Conservation (phyloP, 2,113 vertebrate species). For the Heterotilapia buettikoferi region DNA sequence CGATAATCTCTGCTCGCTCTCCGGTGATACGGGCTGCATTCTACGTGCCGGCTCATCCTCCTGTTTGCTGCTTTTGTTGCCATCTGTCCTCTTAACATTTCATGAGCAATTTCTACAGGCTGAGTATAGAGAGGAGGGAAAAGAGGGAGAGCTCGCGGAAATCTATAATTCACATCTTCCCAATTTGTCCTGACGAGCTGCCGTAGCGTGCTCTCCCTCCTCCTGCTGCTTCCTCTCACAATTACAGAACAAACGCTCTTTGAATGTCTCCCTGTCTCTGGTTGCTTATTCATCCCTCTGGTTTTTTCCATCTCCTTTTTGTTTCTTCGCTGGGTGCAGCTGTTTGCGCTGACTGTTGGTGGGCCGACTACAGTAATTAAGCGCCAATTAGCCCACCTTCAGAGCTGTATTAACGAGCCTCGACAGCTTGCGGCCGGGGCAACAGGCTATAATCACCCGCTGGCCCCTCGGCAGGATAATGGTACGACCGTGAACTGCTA, state of each 20-base stretch:
- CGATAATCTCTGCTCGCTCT: neutral
- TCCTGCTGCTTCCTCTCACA: constrained; percentile 36
- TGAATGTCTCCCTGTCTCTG: constrained; percentile 20
- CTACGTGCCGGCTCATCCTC: neutral
- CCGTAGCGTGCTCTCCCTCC: constrained; percentile 27
- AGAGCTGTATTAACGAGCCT: constrained; percentile 56
- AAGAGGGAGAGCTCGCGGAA: neutral
- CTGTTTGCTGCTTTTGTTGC: constrained; percentile 15
- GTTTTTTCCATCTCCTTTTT: neutral
- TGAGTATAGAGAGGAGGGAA: neutral
- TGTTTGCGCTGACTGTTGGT: constrained; percentile 57
- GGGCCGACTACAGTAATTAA: constrained; percentile 67
- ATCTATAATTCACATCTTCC: constrained; percentile 57
- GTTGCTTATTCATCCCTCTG: constrained; percentile 20
- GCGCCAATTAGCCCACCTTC: constrained; percentile 69
- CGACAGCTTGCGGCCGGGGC: constrained; percentile 26
- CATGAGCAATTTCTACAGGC: constrained; percentile 35
- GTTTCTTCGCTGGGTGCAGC: constrained; percentile 47
- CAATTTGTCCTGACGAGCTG: constrained; percentile 39
- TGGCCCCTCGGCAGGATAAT: constrained; percentile 49
- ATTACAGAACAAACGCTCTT: constrained; percentile 48
- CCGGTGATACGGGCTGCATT: neutral
- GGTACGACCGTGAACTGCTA: constrained; percentile 32
- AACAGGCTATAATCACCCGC: constrained; percentile 57
- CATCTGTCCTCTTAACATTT: constrained; percentile 62